phyloP scores from a whole-genome alignment of 2,797 vertebrate species.

The Semotilus atromaculatus region DNA sequence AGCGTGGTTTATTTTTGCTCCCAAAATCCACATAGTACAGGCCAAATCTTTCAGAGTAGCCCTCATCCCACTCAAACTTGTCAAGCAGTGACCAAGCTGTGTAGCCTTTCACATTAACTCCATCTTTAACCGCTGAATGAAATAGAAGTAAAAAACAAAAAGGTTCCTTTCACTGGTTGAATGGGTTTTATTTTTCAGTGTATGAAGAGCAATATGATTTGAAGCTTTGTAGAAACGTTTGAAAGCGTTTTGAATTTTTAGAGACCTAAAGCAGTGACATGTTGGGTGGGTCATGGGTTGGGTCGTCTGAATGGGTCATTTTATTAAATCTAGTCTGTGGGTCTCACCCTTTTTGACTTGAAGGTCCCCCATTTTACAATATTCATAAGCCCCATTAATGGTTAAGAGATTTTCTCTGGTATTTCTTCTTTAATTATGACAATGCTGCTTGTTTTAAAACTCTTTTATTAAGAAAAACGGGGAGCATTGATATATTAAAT shows the following conservation, averaged over 20 bases:
- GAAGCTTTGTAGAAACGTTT: neutral
- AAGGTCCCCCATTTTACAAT: neutral
- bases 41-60: constrained; percentile 88
- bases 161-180: neutral
- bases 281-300: no score
- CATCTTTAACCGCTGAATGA: constrained; percentile 87
- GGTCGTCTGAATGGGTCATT: neutral
- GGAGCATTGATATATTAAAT: neutral
- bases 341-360: neutral
- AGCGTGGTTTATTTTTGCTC: constrained; percentile 84
- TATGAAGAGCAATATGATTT: neutral
- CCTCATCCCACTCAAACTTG: constrained; percentile 94
- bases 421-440: neutral
- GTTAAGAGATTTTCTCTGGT: neutral
- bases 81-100: constrained; percentile 92
- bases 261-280: neutral
- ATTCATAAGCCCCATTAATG: neutral
- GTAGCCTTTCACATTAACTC: constrained; percentile 87
- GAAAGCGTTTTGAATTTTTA: neutral
- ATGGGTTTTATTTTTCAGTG: neutral
- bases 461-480: neutral
- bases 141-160: neutral
- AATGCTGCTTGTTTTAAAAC: neutral
- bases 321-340: neutral
- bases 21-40: constrained; percentile 88